phyloP scores from a whole-genome alignment of 2,113 vertebrate genomes.

The Daboia siamensis region DNA sequence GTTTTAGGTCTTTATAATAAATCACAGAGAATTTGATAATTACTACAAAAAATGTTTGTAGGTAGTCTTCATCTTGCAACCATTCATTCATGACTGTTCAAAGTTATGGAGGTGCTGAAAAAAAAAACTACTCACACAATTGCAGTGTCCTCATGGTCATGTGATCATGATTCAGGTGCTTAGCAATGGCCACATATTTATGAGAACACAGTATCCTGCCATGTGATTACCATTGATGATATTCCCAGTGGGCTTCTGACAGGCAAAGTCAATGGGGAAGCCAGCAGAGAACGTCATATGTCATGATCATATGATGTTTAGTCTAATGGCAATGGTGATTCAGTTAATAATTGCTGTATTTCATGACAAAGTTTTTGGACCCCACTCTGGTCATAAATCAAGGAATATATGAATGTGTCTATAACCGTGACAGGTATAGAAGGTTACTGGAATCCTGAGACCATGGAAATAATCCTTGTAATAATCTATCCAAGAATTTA shows the following conservation, averaged over 20 bases:
- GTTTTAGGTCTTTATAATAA: neutral
- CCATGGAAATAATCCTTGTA: neutral
- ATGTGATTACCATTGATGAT: neutral
- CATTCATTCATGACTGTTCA: neutral
- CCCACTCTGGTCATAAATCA: too few relatives aligned
- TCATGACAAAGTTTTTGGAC: too few relatives aligned
- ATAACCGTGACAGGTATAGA: neutral
- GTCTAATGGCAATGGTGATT: neutral
- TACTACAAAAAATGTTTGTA: neutral
- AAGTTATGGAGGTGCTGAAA: neutral
- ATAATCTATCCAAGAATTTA: neutral
- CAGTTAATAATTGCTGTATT: neutral
- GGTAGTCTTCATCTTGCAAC: neutral
- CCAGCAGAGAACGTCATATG: neutral
- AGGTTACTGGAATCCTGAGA: neutral
- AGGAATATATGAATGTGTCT: neutral
- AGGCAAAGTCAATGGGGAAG: neutral
- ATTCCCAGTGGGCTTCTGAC: neutral
- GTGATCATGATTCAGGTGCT: neutral
- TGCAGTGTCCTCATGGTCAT: neutral
- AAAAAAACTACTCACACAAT: neutral
- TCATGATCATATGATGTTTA: neutral
- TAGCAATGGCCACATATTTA: neutral
- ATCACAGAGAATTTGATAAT: neutral
- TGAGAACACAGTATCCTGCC: neutral